These are phyloP conservation scores for Chloroclystis v-ata DNA, from an alignment of 2,888 invertebrate genomes.

Conservation along the genomic window DNA sequence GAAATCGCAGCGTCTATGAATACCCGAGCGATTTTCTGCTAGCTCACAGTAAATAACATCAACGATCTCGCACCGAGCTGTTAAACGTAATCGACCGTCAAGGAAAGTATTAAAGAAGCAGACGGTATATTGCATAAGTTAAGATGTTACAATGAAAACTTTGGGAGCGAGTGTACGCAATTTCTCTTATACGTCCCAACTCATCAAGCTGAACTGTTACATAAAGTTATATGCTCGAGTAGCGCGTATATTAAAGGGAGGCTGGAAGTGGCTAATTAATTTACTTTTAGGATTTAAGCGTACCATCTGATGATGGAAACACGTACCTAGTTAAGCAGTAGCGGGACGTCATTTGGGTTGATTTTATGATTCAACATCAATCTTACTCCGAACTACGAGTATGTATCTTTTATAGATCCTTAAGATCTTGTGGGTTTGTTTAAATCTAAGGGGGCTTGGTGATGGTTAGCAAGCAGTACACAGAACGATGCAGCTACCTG, in stretches of 20 bases:
- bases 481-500: too few species aligned
- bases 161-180: conserved; percentile 69
- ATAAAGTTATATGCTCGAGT: conserved; percentile 37
- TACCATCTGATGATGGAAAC: too few species aligned
- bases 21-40: conserved; percentile 60
- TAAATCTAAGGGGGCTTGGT: too few species aligned
- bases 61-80: conserved; percentile 71
- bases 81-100: conserved; percentile 76
- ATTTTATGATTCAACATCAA: too few species aligned
- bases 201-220: conserved; percentile 53
- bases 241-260: conserved; percentile 7
- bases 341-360: too few species aligned
- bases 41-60: conserved; percentile 74
- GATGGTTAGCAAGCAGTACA: too few species aligned
- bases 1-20: conserved; percentile 58
- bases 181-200: conserved; percentile 55
- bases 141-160: conserved; percentile 75
- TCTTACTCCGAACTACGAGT: too few species aligned
- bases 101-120: conserved; percentile 75
- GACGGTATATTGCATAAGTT: conserved; percentile 76
- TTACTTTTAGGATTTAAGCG: not conserved
- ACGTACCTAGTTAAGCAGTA: too few species aligned
- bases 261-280: not conserved
- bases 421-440: too few species aligned
- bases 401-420: too few species aligned